Evolutionary conservation across 2,113 vertebrate genomes (phyloP).

Genomic region (Siniperca chuatsi): DNA sequence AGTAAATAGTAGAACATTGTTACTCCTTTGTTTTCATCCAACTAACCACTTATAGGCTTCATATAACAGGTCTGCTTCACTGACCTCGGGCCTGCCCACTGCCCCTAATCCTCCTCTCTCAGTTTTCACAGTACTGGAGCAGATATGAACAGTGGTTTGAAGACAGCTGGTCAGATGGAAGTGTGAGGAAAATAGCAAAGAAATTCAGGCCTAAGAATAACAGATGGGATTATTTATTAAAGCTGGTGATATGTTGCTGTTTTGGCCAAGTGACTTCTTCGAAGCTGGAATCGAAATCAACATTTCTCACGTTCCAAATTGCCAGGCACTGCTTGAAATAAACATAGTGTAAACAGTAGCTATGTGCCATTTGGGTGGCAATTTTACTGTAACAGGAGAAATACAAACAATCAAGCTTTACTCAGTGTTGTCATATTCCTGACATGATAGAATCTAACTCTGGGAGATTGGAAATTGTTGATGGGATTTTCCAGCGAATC

Average conservation of each 20-base stretch:
- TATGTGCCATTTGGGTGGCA: slow-evolving; percentile 8
- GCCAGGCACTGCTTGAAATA: background rate
- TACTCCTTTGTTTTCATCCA: background rate
- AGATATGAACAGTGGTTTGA: background rate
- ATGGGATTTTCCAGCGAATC: slow-evolving; percentile 43
- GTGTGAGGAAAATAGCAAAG: slow-evolving; percentile 1
- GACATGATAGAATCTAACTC: slow-evolving; percentile 11
- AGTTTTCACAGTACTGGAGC: background rate
- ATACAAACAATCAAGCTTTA: slow-evolving; percentile 15
- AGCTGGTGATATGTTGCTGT: background rate
- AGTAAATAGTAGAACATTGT: background rate
- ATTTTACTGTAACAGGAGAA: slow-evolving; percentile 14
- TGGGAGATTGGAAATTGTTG: slow-evolving; percentile 30
- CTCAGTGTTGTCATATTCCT: slow-evolving; percentile 14
- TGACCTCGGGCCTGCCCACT: background rate
- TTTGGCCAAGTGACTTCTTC: slow-evolving; percentile 5
- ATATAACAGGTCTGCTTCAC: background rate
- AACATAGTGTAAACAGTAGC: slow-evolving; percentile 3
- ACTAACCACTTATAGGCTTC: background rate
- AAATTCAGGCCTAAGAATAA: background rate
- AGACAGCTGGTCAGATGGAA: background rate
- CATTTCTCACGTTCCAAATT: background rate
- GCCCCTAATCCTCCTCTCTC: too few species aligned
- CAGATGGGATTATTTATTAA: slow-evolving; percentile 16
- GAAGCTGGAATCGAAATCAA: slow-evolving; percentile 9